phyloP scores from a whole-genome alignment of 1,140 invertebrate species.

The Andricus grossulariae region DNA sequence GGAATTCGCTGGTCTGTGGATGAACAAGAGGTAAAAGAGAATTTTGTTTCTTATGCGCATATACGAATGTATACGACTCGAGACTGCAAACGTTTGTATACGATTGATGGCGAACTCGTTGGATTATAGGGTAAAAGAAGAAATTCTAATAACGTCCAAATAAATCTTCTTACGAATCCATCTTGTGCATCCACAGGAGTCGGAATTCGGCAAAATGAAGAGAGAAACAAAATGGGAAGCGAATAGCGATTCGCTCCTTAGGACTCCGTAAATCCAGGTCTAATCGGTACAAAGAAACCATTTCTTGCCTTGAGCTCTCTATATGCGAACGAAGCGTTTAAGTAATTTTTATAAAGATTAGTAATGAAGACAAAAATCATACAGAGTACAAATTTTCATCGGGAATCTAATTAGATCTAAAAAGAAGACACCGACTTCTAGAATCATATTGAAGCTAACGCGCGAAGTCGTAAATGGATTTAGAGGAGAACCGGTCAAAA shows the following conservation, averaged over 20 bases:
- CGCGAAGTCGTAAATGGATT: constrained; percentile 12
- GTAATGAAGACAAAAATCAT: constrained; percentile 49
- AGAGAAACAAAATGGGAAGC: constrained; percentile 35
- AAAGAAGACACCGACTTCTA: constrained; percentile 25
- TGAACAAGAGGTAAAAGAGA: constrained; percentile 1
- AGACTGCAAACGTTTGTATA: constrained; percentile 59
- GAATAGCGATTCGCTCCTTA: constrained; percentile 51
- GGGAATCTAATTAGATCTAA: constrained; percentile 48
- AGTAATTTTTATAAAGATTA: constrained; percentile 40
- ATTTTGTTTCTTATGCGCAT: neutral
- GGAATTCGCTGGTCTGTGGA: constrained; percentile 33
- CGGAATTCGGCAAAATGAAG: constrained; percentile 30
- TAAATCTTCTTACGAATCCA: neutral
- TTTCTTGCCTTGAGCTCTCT: constrained; percentile 76
- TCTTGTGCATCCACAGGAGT: constrained; percentile 23
- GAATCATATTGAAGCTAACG: constrained; percentile 10
- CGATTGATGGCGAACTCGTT: constrained; percentile 41
- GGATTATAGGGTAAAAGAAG: neutral
- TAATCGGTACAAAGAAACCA: constrained; percentile 74
- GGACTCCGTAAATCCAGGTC: constrained; percentile 57
- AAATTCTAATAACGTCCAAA: constrained; percentile 39
- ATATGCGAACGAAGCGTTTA: constrained; percentile 48
- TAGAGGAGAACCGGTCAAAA: constrained; percentile 10
- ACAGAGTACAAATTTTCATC: constrained; percentile 70
- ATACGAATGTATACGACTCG: constrained; percentile 62